A percentile compares a stretch with the other conserved stretches of the same genome.
These are phyloP conservation scores for Stegodyphus dumicola DNA, from an alignment of 1,140 invertebrate species.

Conservation along the genomic window DNA sequence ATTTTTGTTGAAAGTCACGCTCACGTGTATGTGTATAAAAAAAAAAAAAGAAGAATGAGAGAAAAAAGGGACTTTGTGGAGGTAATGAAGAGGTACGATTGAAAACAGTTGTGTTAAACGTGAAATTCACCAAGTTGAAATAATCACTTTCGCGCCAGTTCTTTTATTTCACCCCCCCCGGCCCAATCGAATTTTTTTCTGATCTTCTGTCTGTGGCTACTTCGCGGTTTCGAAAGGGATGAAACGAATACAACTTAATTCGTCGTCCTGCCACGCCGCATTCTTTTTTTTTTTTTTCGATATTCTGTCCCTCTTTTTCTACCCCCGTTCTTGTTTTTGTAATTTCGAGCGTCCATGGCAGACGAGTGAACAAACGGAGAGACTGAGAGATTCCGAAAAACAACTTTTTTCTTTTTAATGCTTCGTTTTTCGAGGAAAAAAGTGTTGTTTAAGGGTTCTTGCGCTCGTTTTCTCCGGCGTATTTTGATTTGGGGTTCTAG, in stretches of 20 bases:
- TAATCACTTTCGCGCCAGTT: conserved; percentile 8
- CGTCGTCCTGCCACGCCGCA: too few species aligned
- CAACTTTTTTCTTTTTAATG: too few species aligned
- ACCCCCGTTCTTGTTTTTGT: not conserved
- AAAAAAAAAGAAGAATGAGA: not conserved
- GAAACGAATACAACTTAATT: too few species aligned
- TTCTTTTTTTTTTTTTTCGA: not conserved
- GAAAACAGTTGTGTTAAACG: conserved; percentile 25
- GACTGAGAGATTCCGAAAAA: too few species aligned
- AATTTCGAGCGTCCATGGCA: too few species aligned
- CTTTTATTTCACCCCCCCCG: not conserved
- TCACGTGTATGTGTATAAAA: not conserved
- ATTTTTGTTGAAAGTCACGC: not conserved
- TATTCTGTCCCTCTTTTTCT: not conserved
- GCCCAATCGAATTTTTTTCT: not conserved
- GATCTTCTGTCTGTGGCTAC: not conserved
- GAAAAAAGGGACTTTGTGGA: not conserved
- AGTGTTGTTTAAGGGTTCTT: too few species aligned
- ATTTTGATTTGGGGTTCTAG: too few species aligned
- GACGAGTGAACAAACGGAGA: too few species aligned
- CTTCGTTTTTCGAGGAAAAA: too few species aligned
- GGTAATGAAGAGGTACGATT: conserved; percentile 18
- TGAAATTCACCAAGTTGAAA: conserved; percentile 11
- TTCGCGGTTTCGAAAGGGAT: too few species aligned
- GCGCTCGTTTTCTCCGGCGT: too few species aligned